Base-by-base conservation (phyloP, 2,888 invertebrate genomes). In the Eilema sororculum region DNA sequence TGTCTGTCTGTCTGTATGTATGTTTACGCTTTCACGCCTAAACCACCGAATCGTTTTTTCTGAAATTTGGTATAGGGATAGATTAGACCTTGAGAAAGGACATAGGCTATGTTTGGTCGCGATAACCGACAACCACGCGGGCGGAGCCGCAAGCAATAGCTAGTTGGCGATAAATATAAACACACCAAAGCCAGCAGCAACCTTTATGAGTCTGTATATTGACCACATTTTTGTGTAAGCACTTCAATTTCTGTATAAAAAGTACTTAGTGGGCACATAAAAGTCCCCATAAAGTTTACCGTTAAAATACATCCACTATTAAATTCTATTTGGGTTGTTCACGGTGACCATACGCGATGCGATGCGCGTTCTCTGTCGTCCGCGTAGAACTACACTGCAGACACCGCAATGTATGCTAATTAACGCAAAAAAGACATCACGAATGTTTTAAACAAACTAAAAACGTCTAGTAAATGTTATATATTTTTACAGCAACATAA, bases 281-380 rank as follows among this genome's bases (percentile, higher is more conserved):
- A 67, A 67, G 24, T 24, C 66, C 56, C 68, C 6, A 20, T 20
- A 16, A 46, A 46, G 46, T 71, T 78, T 78, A 77, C 77, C 73
- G 77, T 77, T 74, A 69, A 80, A 82, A 79, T 84, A 83, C 74
- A 78, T 82, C 79, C 75, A 66, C 75, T 72, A 82, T 85, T 82
- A 85, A 79, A 83, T 81, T 84, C 74, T 83, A 79, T 86, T 86
- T 84, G 78, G 77, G 77, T 85, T 82, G 81, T 71, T 74, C 73
- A 67, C 73, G 70, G 20, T 46, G 16, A 20, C 41, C 41, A 41
- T 41, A 16, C 4, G 16, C 41, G 41, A 41, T n/a, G n/a, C n/a
- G n/a, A n/a, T 20, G 46, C 68, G 69, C 77, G 74, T 75, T 78
- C 78, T 67, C 76, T 72, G 67, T 41, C 68, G 69, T 20, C 6